These are phyloP conservation scores for Scaptomyza graminum DNA, from an alignment of 1,140 invertebrate species.

Conservation along the genomic window DNA sequence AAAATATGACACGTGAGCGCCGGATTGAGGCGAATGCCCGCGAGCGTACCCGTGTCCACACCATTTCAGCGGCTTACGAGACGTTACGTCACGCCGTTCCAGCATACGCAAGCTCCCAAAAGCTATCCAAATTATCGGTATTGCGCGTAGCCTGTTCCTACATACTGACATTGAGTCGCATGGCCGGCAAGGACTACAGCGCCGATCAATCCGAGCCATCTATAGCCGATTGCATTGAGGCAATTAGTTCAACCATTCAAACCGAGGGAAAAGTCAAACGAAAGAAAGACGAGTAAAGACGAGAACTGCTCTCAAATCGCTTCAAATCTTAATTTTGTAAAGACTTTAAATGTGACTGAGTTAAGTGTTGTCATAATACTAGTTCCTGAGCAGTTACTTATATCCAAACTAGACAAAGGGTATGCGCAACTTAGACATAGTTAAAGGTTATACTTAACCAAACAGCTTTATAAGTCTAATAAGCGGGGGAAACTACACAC, in stretches of 20 bases:
- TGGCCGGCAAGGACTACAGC: conserved; percentile 88
- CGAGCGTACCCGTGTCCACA: conserved; percentile 96
- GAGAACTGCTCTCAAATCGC: not conserved
- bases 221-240: conserved; percentile 91
- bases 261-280: conserved; percentile 95
- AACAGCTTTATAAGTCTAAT: conserved; percentile 64
- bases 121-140: conserved; percentile 95
- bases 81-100: conserved; percentile 93
- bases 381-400: conserved; percentile 42
- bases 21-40: conserved; percentile 96
- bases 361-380: conserved; percentile 30
- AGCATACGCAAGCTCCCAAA: conserved; percentile 96
- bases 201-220: conserved; percentile 85
- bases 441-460: conserved; percentile 19
- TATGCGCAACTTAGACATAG: conserved; percentile 21
- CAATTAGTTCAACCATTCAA: conserved; percentile 94
- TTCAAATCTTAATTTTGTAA: conserved; percentile 11
- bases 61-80: conserved; percentile 97
- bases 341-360: conserved; percentile 54
- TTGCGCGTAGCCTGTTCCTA: conserved; percentile 95
- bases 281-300: conserved; percentile 90
- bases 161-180: conserved; percentile 91
- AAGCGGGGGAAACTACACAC: conserved; percentile 32
- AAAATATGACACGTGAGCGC: conserved; percentile 96
- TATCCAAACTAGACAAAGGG: conserved; percentile 4